Conservation (phyloP, 2,797 vertebrate species). For the Phataginus tetradactyla region DNA sequence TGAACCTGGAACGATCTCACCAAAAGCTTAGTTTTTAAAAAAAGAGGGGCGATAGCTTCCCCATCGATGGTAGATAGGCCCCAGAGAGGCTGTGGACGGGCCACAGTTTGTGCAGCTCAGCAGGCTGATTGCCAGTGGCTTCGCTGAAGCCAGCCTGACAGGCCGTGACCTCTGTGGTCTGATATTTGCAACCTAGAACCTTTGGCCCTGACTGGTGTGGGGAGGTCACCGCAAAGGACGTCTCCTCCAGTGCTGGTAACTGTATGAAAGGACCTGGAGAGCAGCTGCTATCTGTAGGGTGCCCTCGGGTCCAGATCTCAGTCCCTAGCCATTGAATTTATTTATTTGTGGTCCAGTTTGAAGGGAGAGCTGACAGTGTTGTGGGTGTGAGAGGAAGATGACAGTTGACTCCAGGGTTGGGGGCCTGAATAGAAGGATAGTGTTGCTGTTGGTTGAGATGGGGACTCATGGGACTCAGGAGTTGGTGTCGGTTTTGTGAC, state of each 20-base stretch:
- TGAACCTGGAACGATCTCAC: background rate
- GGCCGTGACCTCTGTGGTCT: background rate
- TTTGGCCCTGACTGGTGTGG: background rate
- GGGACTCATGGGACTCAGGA: background rate
- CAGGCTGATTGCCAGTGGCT: background rate
- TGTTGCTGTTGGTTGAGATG: background rate
- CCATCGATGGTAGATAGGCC: fast-evolving
- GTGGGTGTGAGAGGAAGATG: background rate
- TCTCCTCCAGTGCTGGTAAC: background rate
- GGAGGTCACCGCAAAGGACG: background rate
- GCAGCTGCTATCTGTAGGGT: background rate
- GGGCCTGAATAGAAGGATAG: background rate
- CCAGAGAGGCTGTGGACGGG: background rate
- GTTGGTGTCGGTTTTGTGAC: background rate
- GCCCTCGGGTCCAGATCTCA: background rate
- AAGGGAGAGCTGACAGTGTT: background rate
- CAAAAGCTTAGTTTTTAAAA: background rate
- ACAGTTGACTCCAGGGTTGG: background rate
- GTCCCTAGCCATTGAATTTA: background rate
- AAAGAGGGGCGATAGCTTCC: background rate
- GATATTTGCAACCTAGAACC: background rate
- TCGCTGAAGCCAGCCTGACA: background rate
- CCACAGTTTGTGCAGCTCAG: background rate
- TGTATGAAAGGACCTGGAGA: background rate
- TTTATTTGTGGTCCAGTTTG: background rate